Conservation (phyloP, 2,888 invertebrate species). For the Pseudolycoriella hygida region DNA sequence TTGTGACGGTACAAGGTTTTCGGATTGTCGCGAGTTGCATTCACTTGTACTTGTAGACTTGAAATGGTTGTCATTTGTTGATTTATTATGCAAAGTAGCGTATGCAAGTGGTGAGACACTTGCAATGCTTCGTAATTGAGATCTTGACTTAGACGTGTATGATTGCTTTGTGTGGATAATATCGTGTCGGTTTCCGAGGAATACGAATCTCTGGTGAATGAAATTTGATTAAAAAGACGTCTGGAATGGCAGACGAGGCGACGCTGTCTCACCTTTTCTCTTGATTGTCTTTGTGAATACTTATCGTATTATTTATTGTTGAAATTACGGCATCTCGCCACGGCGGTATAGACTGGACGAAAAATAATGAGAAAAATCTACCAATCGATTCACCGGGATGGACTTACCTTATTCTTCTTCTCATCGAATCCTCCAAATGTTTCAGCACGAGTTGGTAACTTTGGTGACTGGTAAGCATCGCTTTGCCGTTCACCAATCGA, state of each 20-base stretch:
- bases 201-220: slow-evolving; percentile 16
- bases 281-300: slow-evolving; percentile 12
- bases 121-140: slow-evolving; percentile 51
- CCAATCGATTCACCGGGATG: neutral
- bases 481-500: slow-evolving; percentile 88
- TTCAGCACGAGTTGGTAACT: slow-evolving; percentile 81
- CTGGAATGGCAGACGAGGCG: neutral
- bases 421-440: slow-evolving; percentile 92
- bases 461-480: slow-evolving; percentile 66
- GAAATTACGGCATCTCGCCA: slow-evolving; percentile 34
- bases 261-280: slow-evolving; percentile 5
- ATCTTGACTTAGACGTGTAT: slow-evolving; percentile 16
- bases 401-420: slow-evolving; percentile 23
- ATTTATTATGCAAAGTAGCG: slow-evolving; percentile 70
- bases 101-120: slow-evolving; percentile 73
- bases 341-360: slow-evolving; percentile 17
- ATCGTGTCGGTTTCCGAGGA: slow-evolving; percentile 14
- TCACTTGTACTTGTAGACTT: slow-evolving; percentile 63
- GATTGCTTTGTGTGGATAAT: slow-evolving; percentile 6
- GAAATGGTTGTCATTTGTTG: slow-evolving; percentile 74
- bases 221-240: neutral
- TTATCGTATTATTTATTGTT: slow-evolving; percentile 14
- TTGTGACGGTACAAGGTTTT: slow-evolving; percentile 53
- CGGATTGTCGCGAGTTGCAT: slow-evolving; percentile 41
- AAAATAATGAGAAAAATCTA: neutral